Evolutionary conservation across 2,888 invertebrate species (phyloP).

Genomic region (Drosophila neotestacea): DNA sequence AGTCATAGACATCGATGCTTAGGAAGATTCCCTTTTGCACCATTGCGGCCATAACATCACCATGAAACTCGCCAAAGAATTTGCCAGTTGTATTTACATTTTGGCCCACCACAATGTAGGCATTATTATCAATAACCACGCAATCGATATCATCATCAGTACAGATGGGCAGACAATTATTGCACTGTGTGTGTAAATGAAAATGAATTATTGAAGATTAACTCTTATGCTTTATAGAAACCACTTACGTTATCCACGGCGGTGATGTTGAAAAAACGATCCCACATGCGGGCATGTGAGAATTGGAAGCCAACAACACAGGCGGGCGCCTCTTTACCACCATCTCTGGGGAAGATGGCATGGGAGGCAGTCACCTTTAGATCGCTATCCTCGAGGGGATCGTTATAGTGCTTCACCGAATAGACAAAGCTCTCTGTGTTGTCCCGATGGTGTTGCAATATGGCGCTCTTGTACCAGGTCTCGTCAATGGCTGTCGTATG

Average conservation of each 20-base stretch:
- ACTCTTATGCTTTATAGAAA: not conserved
- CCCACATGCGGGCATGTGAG: conserved; percentile 89
- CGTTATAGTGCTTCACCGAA: conserved; percentile 89
- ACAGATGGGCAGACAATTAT: conserved; percentile 87
- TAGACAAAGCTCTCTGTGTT: conserved; percentile 90
- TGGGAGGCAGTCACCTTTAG: conserved; percentile 92
- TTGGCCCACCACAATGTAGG: conserved; percentile 91
- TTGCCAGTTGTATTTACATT: conserved; percentile 89
- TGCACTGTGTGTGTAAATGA: conserved; percentile 82
- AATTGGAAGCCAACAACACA: conserved; percentile 96
- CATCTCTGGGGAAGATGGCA: conserved; percentile 93
- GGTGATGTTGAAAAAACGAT: conserved; percentile 90
- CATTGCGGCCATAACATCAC: conserved; percentile 91
- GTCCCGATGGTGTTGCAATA: conserved; percentile 92
- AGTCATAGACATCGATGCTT: conserved; percentile 92
- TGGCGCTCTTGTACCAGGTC: conserved; percentile 96
- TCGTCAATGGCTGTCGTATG: conserved; percentile 93
- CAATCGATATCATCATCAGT: conserved; percentile 90
- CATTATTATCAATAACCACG: conserved; percentile 96
- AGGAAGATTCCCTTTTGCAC: conserved; percentile 90
- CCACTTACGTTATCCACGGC: conserved; percentile 85
- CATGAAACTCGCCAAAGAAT: conserved; percentile 93
- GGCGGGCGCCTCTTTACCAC: conserved; percentile 91
- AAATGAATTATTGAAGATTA: not conserved
- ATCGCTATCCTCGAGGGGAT: conserved; percentile 86